Evolutionary conservation across 2,888 invertebrate species (phyloP), one percentile per base, ranked within the genome.

Genomic region (Ashinkailepas kermadecensis): DNA sequence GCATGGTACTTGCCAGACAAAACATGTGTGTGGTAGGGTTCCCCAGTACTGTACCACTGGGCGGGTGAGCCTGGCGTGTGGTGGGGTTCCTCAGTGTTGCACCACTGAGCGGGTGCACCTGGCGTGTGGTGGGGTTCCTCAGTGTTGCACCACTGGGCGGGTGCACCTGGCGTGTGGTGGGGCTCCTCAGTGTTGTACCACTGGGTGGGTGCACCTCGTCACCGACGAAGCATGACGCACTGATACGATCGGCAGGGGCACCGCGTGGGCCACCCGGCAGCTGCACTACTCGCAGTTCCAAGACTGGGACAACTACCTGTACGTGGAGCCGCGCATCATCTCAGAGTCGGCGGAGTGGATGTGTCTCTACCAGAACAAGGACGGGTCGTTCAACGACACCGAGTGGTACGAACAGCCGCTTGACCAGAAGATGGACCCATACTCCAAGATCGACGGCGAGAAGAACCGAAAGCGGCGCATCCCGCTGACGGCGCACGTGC

Each of bases 241-340:
- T 59, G 59, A 7, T 59, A 13, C 12, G 11, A 7, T 12, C 65
- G 65, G 65, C 83, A 88, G 97, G 96, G 87, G 97, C 84, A 97
- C 98, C 0, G 94, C 97, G 0, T 97, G 95, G 88, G 94, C 94
- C 86, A 93, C 94, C 0, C 91, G 95, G 84, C 91, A 95, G 81
- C 93, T 98, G 87, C 94, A 96, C 87, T 95, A 95, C 86, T 96
- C 97, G 0, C 94, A 94, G 65, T 96, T 96, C 88, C 96, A 96
- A 86, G 97, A 98, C 87, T 98, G 97, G 97, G 97, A 97, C 89
- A 95, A 96, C 87, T 95, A 93, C 86, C 92, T 98, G 81, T 98
- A 95, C 88, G 95, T 98, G 84, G 97, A 97, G 87, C 94, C 95
- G 0, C 90, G 91, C 78, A 93, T 95, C 8, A 94, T 98, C 85